Evolutionary conservation across 2,113 vertebrate genomes (phyloP).

Genomic region (Hippocampus comes): DNA sequence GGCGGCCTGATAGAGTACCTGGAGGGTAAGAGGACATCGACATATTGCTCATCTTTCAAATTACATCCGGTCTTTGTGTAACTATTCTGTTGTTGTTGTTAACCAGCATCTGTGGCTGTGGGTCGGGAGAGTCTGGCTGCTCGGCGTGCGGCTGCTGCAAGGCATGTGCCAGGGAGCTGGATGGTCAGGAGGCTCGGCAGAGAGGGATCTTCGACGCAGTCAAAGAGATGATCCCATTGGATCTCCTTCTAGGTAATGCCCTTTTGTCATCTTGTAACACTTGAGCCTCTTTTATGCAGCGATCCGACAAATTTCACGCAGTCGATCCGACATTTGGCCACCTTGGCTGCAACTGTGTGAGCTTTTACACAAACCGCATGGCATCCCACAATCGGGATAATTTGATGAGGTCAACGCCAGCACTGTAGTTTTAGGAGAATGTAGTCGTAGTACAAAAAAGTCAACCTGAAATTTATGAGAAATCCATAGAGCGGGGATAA

Average conservation of each 20-base stretch:
- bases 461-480: too few relatives aligned
- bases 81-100: background rate
- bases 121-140: constrained; percentile 96
- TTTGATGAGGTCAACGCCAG: too few relatives aligned
- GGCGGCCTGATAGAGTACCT: constrained; percentile 91
- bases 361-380: background rate
- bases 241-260: constrained; percentile 87
- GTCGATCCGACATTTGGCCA: background rate
- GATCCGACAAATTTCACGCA: background rate
- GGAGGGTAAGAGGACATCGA: constrained; percentile 82
- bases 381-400: background rate
- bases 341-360: background rate
- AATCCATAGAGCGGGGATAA: too few relatives aligned
- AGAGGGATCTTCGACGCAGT: constrained; percentile 98
- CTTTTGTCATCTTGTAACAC: background rate
- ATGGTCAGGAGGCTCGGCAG: constrained; percentile 95
- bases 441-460: background rate
- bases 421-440: too few relatives aligned
- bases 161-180: constrained; percentile 93
- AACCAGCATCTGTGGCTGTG: constrained; percentile 93
- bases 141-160: constrained; percentile 97
- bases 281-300: background rate
- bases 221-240: constrained; percentile 99
- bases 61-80: background rate
- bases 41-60: background rate